Conservation (phyloP, 1,140 invertebrate species). For the Drosophila ambigua region DNA sequence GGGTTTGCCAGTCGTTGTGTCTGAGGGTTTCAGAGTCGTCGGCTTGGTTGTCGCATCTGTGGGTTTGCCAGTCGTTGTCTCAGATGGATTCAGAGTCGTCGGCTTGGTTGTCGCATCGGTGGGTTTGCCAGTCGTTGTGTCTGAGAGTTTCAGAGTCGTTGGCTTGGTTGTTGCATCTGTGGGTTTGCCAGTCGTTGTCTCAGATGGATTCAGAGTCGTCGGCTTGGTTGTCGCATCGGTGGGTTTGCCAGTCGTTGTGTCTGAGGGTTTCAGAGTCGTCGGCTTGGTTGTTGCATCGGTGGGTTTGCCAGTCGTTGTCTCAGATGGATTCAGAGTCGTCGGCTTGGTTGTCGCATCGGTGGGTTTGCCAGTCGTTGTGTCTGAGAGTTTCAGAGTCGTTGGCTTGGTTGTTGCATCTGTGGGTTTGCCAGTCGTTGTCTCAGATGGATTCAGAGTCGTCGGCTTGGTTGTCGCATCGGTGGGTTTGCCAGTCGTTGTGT, state of each 20-base stretch:
- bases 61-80: background rate
- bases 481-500: background rate
- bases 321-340: background rate
- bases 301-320: background rate
- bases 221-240: conserved; percentile 4
- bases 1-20: background rate
- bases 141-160: background rate
- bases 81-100: background rate
- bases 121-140: background rate
- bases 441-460: background rate
- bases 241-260: background rate
- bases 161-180: background rate
- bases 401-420: too few relatives aligned
- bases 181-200: background rate
- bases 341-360: background rate
- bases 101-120: background rate
- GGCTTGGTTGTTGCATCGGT: background rate
- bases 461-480: background rate
- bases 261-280: too few relatives aligned
- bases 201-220: too few relatives aligned
- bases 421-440: too few relatives aligned
- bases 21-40: background rate
- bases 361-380: background rate
- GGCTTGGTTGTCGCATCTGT: background rate
- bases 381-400: too few relatives aligned